These are phyloP conservation scores for Baryphthengus martii DNA, from an alignment of 2,113 vertebrate genomes.

Conservation along the genomic window DNA sequence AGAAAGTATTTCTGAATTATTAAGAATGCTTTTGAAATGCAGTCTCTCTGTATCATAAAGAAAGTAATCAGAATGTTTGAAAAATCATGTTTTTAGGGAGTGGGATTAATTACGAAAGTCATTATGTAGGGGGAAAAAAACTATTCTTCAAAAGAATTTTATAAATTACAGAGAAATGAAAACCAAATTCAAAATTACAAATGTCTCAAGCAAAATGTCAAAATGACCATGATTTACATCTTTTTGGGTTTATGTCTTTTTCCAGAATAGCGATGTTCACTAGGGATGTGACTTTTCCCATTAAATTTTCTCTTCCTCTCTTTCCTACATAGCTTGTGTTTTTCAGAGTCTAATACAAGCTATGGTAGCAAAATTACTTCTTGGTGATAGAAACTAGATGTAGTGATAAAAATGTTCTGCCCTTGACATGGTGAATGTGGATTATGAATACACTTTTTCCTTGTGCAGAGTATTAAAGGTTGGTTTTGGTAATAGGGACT, in stretches of 20 bases:
- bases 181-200: not conserved
- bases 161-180: not conserved
- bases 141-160: not conserved
- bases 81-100: not conserved
- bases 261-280: not conserved
- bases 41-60: not conserved
- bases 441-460: not conserved
- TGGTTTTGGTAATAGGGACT: not conserved
- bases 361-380: not conserved
- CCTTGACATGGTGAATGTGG: not conserved
- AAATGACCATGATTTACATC: not conserved
- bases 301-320: not conserved
- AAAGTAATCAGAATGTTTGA: conserved; percentile 6
- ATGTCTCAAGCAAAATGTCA: not conserved
- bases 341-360: not conserved
- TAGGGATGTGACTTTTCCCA: not conserved
- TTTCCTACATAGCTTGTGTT: not conserved
- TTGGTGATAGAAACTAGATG: not conserved
- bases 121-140: not conserved
- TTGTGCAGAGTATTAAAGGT: not conserved
- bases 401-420: not conserved
- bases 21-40: conserved; percentile 28
- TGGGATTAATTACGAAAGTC: not conserved
- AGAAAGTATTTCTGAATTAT: conserved; percentile 14
- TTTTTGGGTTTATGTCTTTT: not conserved